phyloP scores from a whole-genome alignment of 2,113 vertebrate species.

The Neodontobutis hainanensis region DNA sequence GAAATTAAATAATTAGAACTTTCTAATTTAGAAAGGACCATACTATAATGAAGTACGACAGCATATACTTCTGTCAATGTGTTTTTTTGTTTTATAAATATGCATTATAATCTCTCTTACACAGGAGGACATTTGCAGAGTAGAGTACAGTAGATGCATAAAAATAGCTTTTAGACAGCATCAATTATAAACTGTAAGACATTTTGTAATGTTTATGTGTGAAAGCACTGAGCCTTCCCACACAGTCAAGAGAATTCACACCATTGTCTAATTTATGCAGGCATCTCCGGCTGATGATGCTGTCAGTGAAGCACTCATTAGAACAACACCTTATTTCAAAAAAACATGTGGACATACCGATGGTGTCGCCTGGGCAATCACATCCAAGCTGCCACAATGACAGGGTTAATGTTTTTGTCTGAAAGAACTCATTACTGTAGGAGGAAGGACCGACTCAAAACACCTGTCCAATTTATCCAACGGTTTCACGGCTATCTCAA shows the following conservation, averaged over 20 bases:
- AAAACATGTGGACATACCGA: constrained; percentile 12
- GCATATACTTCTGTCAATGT: too few relatives aligned
- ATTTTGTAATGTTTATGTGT: constrained; percentile 30
- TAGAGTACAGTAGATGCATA: neutral
- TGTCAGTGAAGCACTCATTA: constrained; percentile 9
- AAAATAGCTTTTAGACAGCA: neutral
- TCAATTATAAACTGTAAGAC: constrained; percentile 35
- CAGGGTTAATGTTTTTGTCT: neutral
- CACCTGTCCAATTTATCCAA: neutral
- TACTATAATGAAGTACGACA: too few relatives aligned
- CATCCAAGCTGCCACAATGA: constrained; percentile 15
- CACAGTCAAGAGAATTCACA: constrained; percentile 24
- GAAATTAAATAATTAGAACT: too few relatives aligned
- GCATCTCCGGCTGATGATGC: constrained; percentile 14
- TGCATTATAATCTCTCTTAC: neutral
- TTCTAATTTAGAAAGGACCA: too few relatives aligned
- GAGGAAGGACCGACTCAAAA: neutral
- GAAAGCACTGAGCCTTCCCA: constrained; percentile 16
- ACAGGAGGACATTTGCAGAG: neutral
- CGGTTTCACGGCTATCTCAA: neutral
- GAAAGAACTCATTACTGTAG: constrained; percentile 1
- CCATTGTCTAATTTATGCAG: constrained; percentile 5
- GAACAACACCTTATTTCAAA: constrained; percentile 14
- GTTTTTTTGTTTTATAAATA: too few relatives aligned
- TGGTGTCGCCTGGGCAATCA: constrained; percentile 18